Conservation (phyloP, 2,888 invertebrate genomes). For the Cotesia congregata region DNA sequence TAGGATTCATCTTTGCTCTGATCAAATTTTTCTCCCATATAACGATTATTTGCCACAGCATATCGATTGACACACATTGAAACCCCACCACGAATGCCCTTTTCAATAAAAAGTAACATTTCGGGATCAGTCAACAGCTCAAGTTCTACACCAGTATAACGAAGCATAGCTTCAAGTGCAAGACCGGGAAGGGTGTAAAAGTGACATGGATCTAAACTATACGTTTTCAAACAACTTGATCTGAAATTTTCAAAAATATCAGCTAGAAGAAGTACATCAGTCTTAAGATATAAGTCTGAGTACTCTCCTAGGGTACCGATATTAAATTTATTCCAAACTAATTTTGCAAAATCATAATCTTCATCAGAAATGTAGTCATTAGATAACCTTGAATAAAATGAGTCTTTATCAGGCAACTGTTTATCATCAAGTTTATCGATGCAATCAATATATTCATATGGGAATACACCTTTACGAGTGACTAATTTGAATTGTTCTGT, state of each 20-base stretch:
- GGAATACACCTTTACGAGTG: conserved; percentile 57
- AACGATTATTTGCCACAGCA: conserved; percentile 37
- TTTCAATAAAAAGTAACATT: conserved; percentile 40
- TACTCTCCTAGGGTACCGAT: conserved; percentile 60
- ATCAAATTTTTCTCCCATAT: conserved; percentile 31
- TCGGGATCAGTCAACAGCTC: conserved; percentile 35
- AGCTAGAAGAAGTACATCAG: conserved; percentile 46
- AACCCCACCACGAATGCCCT: conserved; percentile 40
- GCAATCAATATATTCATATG: conserved; percentile 57
- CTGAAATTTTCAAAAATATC: no score
- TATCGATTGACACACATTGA: conserved; percentile 39
- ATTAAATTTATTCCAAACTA: conserved; percentile 47
- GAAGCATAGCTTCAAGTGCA: no score
- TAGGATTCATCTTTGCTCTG: conserved; percentile 47
- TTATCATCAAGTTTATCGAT: no score
- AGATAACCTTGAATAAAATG: conserved; percentile 51
- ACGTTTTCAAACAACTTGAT: no score
- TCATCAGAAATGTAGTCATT: conserved; percentile 44
- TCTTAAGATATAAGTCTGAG: conserved; percentile 51
- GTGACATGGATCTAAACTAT: no score
- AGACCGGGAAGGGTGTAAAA: no score
- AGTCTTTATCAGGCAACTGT: conserved; percentile 27
- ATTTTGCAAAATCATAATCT: conserved; percentile 60
- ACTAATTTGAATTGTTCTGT: conserved; percentile 47
- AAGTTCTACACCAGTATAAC: conserved; percentile 6